Percentiles rank a stretch among this genome's conserved stretches.
Evolutionary conservation across 2,888 invertebrate species (phyloP).

Genomic region (Tinea pellionella): DNA sequence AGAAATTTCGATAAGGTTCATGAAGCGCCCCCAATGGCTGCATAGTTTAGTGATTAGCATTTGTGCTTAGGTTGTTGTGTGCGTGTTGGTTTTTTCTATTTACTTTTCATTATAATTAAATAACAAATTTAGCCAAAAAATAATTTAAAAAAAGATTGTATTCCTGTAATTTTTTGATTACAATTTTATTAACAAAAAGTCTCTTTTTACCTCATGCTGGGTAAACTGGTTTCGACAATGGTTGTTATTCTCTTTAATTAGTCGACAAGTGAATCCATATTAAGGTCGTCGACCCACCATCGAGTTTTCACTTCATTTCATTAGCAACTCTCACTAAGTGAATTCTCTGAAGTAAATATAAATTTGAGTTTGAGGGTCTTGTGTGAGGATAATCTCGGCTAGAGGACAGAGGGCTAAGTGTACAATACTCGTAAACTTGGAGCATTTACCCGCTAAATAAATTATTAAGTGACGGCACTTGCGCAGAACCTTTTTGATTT

Average conservation of each 20-base stretch:
- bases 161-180: not conserved
- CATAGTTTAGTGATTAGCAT: too few relatives aligned
- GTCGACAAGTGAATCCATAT: slow-evolving; percentile 26
- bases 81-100: too few relatives aligned
- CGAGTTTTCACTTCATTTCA: slow-evolving; percentile 42
- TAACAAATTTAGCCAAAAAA: too few relatives aligned
- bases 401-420: slow-evolving; percentile 16
- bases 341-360: slow-evolving; percentile 16
- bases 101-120: too few relatives aligned
- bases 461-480: slow-evolving; percentile 16
- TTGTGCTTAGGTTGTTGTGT: too few relatives aligned
- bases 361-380: slow-evolving; percentile 16
- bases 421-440: slow-evolving; percentile 15
- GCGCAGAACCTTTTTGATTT: not conserved
- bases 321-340: slow-evolving; percentile 30
- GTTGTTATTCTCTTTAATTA: slow-evolving; percentile 31
- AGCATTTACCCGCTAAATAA: slow-evolving; percentile 17
- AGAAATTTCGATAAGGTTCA: too few relatives aligned
- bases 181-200: not conserved
- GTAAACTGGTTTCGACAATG: slow-evolving; percentile 30
- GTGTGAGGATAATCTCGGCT: slow-evolving; percentile 17
- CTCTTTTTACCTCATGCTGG: not conserved
- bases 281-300: slow-evolving; percentile 42
- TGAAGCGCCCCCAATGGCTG: too few relatives aligned
- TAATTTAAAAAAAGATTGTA: too few relatives aligned